Evolutionary conservation across 2,888 invertebrate species (phyloP).

Genomic region (Halictus quadricinctus): DNA sequence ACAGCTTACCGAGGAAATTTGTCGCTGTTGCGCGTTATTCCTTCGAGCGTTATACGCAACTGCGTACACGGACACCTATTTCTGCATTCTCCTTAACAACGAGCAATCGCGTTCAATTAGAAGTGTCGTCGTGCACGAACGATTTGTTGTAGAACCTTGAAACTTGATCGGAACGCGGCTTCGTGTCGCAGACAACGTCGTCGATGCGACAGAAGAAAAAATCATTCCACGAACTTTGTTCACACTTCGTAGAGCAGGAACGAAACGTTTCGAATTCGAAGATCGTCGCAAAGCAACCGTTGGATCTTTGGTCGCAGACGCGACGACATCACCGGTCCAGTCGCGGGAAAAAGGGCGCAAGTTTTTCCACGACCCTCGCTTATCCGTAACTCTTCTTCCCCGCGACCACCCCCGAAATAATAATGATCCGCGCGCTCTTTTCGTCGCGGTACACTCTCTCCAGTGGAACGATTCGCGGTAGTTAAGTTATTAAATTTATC

Average conservation of each 20-base stretch:
- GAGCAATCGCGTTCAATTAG: not conserved
- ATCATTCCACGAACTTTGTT: not conserved
- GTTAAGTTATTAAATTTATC: constrained; percentile 81
- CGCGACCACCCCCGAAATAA: constrained; percentile 50
- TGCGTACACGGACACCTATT: not conserved
- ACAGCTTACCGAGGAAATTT: not conserved
- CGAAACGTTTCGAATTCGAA: not conserved
- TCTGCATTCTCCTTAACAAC: not conserved
- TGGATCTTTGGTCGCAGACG: not conserved
- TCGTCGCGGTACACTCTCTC: constrained; percentile 17
- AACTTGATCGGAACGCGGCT: not conserved
- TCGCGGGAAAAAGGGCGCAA: constrained; percentile 23
- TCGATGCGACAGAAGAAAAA: not conserved
- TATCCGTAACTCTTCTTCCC: constrained; percentile 54
- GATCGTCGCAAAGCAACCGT: not conserved
- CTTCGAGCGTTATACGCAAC: not conserved
- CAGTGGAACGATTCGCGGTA: constrained; percentile 63
- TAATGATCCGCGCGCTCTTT: constrained; percentile 50
- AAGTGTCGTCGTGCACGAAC: not conserved
- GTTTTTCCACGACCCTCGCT: constrained; percentile 48
- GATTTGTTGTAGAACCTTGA: not conserved
- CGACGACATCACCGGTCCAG: not conserved
- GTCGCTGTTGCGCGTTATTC: not conserved
- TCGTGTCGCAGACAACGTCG: not conserved
- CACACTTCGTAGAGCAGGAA: not conserved